Percentiles rank a stretch among this genome's conserved stretches.
Evolutionary conservation across 2,797 vertebrate genomes (phyloP).

Genomic region (Salmo trutta): DNA sequence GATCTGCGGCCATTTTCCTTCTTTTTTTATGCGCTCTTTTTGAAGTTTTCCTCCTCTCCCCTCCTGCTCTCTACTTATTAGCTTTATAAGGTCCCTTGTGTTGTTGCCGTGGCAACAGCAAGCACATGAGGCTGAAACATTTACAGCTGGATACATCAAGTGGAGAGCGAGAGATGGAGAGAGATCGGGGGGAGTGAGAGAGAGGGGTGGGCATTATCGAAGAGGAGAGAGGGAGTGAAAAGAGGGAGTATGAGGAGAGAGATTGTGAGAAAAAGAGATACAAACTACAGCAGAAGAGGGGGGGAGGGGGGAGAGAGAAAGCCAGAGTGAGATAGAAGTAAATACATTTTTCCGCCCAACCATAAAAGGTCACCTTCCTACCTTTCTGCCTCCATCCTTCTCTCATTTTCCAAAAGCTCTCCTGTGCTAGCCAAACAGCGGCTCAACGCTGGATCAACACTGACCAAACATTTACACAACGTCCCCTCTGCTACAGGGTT

Average conservation of each 20-base stretch:
- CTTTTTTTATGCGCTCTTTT: conserved; percentile 20
- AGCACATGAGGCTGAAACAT: conserved; percentile 8
- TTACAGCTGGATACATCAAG: no score
- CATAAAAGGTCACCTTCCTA: conserved; percentile 49
- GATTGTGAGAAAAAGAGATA: not conserved
- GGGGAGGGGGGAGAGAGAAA: conserved; percentile 23
- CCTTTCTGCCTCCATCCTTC: conserved; percentile 9
- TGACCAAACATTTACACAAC: conserved; percentile 32
- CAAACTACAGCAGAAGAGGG: not conserved
- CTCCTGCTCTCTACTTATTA: conserved; percentile 67
- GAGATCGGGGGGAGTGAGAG: no score
- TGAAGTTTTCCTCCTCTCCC: conserved; percentile 19
- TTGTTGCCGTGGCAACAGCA: conserved; percentile 82
- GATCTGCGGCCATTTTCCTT: conserved; percentile 54
- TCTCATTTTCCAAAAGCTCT: not conserved
- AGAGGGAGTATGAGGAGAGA: not conserved
- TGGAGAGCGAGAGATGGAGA: no score
- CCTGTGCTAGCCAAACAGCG: not conserved
- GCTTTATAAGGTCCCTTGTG: conserved; percentile 72
- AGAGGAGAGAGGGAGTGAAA: conserved; percentile 27
- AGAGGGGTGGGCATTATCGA: no score
- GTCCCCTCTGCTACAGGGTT: conserved; percentile 39
- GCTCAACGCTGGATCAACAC: not conserved
- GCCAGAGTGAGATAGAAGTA: no score
- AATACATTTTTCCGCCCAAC: conserved; percentile 28